Evolutionary conservation across 2,113 vertebrate genomes (phyloP).

Genomic region (Salvelinus alpinus): DNA sequence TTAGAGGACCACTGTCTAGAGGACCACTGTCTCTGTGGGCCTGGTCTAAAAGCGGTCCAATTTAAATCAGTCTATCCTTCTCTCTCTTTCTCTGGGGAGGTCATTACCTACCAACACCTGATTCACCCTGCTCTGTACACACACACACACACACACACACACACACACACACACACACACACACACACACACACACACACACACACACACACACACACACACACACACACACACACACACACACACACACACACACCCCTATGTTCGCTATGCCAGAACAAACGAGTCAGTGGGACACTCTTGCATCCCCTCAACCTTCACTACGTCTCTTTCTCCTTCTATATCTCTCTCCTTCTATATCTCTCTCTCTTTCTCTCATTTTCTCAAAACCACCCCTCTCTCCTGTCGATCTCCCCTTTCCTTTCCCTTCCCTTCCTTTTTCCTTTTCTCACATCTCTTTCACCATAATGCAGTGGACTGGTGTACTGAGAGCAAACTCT

Average conservation of each 20-base stretch:
- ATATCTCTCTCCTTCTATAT: background rate
- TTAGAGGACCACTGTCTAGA: too few relatives aligned
- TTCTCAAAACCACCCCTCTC: background rate
- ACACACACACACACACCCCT: background rate
- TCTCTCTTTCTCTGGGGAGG: slow-evolving; percentile 51
- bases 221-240: slow-evolving; percentile 8
- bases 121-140: slow-evolving; percentile 42
- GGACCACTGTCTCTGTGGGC: slow-evolving; percentile 48
- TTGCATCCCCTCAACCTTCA: background rate
- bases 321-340: background rate
- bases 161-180: background rate
- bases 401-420: background rate
- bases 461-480: background rate
- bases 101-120: slow-evolving; percentile 66
- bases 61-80: slow-evolving; percentile 40
- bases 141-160: slow-evolving; percentile 4
- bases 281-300: background rate
- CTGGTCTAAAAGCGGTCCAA: slow-evolving; percentile 50
- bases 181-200: slow-evolving; percentile 11
- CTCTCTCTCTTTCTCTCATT: background rate
- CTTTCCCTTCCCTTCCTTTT: slow-evolving; percentile 9
- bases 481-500: too few relatives aligned
- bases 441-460: slow-evolving; percentile 2
- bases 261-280: background rate
- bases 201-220: slow-evolving; percentile 4